Conservation (phyloP, 2,113 vertebrate genomes). For the Grallaria varia region DNA sequence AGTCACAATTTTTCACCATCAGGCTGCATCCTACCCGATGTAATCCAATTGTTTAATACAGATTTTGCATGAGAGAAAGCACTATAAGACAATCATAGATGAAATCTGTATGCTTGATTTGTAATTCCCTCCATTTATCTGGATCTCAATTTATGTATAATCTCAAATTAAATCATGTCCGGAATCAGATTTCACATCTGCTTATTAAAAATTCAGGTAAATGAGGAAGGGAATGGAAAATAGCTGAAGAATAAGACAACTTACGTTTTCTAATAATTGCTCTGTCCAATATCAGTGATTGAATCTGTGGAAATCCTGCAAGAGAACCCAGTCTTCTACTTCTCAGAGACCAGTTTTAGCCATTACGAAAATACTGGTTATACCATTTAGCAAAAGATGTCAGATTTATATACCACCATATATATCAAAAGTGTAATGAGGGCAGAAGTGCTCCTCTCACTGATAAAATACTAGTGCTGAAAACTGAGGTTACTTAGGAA, state of each 20-base stretch:
- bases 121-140: background rate
- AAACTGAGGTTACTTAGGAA: background rate
- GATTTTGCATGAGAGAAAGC: background rate
- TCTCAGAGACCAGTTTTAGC: background rate
- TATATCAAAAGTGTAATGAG: background rate
- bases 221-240: background rate
- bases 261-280: background rate
- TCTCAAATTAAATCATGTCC: background rate
- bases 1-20: background rate
- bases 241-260: background rate
- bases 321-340: background rate
- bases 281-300: background rate
- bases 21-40: background rate
- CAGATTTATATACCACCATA: background rate
- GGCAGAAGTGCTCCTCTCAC: background rate
- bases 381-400: background rate
- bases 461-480: constrained; percentile 17
- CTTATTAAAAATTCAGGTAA: background rate
- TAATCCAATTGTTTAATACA: background rate
- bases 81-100: background rate
- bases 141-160: background rate
- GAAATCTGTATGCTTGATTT: background rate
- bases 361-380: background rate
- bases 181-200: background rate
- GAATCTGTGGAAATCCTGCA: background rate